phyloP scores from a whole-genome alignment of 2,797 vertebrate species.

The Catharus ustulatus region DNA sequence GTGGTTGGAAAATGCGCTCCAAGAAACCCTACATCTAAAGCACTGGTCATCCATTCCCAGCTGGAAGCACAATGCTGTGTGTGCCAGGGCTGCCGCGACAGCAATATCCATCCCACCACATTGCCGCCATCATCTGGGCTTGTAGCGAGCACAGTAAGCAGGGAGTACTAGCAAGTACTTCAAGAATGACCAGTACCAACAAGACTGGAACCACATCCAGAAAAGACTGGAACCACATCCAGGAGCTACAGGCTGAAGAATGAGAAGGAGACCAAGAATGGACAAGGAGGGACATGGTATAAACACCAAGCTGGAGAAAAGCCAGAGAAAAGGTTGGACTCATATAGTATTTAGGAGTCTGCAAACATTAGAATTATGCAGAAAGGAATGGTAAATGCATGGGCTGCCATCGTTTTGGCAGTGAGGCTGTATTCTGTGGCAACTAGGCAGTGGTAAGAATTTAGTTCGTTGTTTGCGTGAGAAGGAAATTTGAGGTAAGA shows the following conservation, averaged over 20 bases:
- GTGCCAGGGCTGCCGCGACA: not conserved
- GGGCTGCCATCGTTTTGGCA: not conserved
- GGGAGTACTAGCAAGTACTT: not conserved
- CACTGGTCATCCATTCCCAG: not conserved
- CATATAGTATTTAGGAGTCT: not conserved
- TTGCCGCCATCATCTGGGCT: not conserved
- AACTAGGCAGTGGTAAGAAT: not conserved
- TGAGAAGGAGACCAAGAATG: not conserved
- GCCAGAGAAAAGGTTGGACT: not conserved
- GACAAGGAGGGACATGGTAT: not conserved
- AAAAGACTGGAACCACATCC: not conserved
- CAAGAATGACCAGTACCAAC: not conserved
- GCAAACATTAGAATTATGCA: not conserved
- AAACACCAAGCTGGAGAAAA: not conserved
- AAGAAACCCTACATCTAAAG: not conserved
- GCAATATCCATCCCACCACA: accelerated
- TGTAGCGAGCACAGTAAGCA: not conserved
- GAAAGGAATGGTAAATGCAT: not conserved
- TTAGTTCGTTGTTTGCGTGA: not conserved
- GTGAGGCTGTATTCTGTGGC: not conserved
- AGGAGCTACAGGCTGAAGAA: not conserved
- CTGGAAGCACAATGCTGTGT: not conserved
- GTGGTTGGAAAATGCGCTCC: not conserved
- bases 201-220: not conserved
- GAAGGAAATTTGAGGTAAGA: not conserved